Conservation (phyloP, 2,113 vertebrate species). For the Probosciger aterrimus region DNA sequence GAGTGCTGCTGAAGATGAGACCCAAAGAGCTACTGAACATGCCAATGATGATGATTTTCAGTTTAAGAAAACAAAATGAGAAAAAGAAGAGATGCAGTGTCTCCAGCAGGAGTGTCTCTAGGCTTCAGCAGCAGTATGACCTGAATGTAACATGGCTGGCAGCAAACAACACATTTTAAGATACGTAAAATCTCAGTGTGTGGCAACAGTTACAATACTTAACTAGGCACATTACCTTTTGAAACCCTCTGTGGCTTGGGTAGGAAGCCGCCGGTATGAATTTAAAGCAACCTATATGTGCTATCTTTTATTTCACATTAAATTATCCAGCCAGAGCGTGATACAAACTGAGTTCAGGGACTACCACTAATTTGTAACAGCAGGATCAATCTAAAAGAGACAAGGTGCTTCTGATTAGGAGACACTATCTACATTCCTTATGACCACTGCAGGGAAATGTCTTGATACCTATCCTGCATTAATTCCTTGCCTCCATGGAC, state of each 20-base stretch:
- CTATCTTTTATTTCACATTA: neutral
- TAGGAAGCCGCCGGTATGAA: neutral
- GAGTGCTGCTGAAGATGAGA: neutral
- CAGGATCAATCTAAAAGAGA: neutral
- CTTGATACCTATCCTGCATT: neutral
- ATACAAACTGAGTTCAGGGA: neutral
- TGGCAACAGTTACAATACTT: neutral
- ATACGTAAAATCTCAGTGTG: neutral
- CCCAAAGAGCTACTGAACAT: neutral
- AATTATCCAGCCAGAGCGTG: neutral
- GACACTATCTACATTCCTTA: neutral
- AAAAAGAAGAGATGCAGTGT: neutral
- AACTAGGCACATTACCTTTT: neutral
- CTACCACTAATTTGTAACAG: neutral
- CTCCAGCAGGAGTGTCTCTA: neutral
- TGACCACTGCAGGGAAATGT: neutral
- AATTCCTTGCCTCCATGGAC: neutral
- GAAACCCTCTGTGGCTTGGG: neutral
- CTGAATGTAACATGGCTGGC: neutral
- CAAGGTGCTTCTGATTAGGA: neutral
- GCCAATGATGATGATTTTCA: neutral
- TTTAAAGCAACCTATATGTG: neutral
- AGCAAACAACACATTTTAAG: neutral
- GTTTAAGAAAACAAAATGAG: neutral
- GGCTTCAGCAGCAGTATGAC: neutral